phyloP scores from a whole-genome alignment of 1,140 invertebrate genomes.

The Ladona fulva region DNA sequence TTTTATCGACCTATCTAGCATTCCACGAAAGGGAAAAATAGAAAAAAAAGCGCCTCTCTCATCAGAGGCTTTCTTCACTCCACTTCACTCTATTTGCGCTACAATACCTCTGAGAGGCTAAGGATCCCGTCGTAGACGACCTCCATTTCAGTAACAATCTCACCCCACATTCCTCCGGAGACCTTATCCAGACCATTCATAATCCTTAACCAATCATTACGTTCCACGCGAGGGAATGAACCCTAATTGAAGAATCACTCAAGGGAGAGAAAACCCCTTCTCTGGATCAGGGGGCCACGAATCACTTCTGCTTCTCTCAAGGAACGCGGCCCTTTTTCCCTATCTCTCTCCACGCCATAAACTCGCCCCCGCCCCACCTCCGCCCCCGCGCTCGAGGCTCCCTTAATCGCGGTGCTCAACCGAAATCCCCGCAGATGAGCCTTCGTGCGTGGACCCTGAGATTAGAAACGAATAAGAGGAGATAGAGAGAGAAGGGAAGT shows the following conservation, averaged over 20 bases:
- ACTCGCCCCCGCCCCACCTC: not conserved
- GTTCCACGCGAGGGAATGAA: not conserved
- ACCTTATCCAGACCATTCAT: not conserved
- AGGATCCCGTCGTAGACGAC: too few relatives aligned
- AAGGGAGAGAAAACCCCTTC: not conserved
- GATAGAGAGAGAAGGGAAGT: slow-evolving; percentile 22
- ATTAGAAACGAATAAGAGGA: slow-evolving; percentile 6
- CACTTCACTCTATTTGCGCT: too few relatives aligned
- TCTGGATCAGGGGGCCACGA: not conserved
- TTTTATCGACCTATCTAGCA: too few relatives aligned
- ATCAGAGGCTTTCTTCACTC: too few relatives aligned
- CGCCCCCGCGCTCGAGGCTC: not conserved
- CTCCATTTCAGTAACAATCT: too few relatives aligned
- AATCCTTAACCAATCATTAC: slow-evolving; percentile 3
- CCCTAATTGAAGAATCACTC: slow-evolving; percentile 7
- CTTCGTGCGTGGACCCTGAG: not conserved
- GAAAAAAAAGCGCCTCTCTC: too few relatives aligned
- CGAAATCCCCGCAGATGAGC: not conserved
- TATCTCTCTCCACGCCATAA: not conserved
- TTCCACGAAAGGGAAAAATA: too few relatives aligned
- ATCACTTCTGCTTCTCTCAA: not conserved
- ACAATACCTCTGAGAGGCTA: too few relatives aligned
- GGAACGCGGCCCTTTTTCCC: not conserved
- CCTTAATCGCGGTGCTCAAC: not conserved
- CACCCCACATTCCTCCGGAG: too few relatives aligned